Percentiles rank a stretch among this genome's conserved stretches.
phyloP scores from a whole-genome alignment of 2,888 invertebrate genomes.

The Plebejus anna region DNA sequence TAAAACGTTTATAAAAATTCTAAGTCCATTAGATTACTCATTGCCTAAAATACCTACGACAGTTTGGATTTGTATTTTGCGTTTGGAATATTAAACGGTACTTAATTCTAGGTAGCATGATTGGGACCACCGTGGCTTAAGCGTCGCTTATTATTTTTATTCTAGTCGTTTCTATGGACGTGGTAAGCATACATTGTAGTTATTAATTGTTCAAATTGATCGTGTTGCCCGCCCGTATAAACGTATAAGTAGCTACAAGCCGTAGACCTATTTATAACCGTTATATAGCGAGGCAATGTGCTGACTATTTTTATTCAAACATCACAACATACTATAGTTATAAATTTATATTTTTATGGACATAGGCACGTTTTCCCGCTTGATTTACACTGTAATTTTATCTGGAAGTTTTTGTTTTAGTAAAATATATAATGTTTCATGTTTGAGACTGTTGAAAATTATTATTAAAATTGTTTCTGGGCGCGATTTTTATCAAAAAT shows the following conservation, averaged over 20 bases:
- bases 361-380: not conserved
- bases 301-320: conserved; percentile 23
- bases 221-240: not conserved
- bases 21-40: conserved; percentile 9
- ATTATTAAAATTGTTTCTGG: not conserved
- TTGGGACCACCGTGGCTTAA: conserved; percentile 19
- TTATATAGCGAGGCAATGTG: conserved; percentile 20
- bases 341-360: conserved; percentile 16
- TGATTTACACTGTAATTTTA: conserved; percentile 9
- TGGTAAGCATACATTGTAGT: conserved; percentile 17
- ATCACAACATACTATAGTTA: conserved; percentile 19
- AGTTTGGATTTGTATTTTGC: conserved; percentile 18
- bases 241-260: conserved; percentile 1
- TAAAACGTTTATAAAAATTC: not conserved
- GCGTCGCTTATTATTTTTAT: not conserved
- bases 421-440: not conserved
- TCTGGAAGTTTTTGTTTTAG: not conserved
- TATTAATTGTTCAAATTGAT: conserved; percentile 24
- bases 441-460: not conserved
- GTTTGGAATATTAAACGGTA: conserved; percentile 7
- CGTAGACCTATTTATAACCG: conserved; percentile 21
- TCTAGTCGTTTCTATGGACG: conserved; percentile 8
- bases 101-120: conserved; percentile 14
- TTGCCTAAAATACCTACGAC: conserved; percentile 6
- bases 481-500: not conserved